Base-by-base conservation (phyloP, 2,888 invertebrate genomes). In the Meganola albula region DNA sequence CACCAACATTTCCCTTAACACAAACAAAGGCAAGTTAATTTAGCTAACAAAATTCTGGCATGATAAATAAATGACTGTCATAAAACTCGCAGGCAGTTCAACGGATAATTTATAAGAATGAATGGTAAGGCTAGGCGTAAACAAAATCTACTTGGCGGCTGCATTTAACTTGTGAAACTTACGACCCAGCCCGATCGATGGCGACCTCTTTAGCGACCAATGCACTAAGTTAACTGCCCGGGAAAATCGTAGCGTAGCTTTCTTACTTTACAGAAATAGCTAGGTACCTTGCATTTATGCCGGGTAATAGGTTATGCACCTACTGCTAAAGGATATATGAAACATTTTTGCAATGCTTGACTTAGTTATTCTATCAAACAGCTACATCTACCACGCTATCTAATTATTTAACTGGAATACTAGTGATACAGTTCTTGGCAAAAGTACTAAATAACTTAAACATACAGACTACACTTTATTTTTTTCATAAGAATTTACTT, bases 161-260 rank as follows among this genome's bases (percentile, higher is more conserved):
- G 66, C 68, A 63, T 51, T 57, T 52, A 60, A 64, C 50, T 66
- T 61, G 60, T 57, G 55, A 55, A 58, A 59, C 57, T 48, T 55
- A 53, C 67, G 72, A 69, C 72, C 70, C 58, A 68, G 51, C 54
- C 48, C 57, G 78, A 84, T 84, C 83, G 82, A 83, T 83, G 53
- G 50, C 73, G 83, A 83, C 84, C 84, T 70, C 75, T 72, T 84
- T 83, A 69, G 66, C 72, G 84, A 74, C 66, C 84, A 68, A 76
- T 83, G 84, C 84, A 84, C 84, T 75, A 68, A 67, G 69, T 68
- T 56, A 58, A 61, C 67, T 62, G 68, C 72, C 75, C 68, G 74
- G 76, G 72, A 58, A 67, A 73, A 65, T 63, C 59, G 63, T 58
- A 51, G 53, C 58, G 53, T 54, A 39, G 49, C 56, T 49, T 52